A percentile compares a stretch with the other conserved stretches of the same genome.
phyloP scores from a whole-genome alignment of 2,797 vertebrate species.

The Cheirogaleus major region DNA sequence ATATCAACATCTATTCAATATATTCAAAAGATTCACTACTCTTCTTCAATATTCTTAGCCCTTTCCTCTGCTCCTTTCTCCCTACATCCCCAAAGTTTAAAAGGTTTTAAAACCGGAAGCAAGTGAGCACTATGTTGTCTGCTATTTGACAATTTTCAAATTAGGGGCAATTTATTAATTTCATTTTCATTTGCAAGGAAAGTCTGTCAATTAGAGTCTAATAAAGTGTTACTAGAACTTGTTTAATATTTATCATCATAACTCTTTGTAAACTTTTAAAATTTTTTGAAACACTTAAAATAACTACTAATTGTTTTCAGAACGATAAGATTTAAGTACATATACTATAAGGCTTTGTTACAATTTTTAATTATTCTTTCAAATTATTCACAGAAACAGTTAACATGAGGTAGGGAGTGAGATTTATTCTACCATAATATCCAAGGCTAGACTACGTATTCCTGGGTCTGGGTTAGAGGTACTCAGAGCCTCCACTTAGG shows the following conservation, averaged over 20 bases:
- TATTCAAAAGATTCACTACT: background rate
- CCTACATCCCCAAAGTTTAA: background rate
- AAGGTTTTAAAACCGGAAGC: background rate
- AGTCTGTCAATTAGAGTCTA: background rate
- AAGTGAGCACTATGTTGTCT: background rate
- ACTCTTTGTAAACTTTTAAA: background rate
- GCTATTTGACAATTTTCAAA: background rate
- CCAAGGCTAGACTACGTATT: too few species aligned
- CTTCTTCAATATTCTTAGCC: background rate
- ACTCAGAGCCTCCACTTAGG: background rate
- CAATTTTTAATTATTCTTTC: background rate
- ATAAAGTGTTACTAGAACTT: background rate
- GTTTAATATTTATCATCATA: background rate
- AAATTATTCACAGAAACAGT: background rate
- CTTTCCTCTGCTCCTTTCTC: background rate
- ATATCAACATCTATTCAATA: background rate
- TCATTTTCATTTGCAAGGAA: background rate
- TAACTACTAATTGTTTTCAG: background rate
- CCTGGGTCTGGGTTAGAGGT: background rate
- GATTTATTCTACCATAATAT: background rate
- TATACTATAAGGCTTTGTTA: background rate
- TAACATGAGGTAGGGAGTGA: background rate
- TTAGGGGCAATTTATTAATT: background rate
- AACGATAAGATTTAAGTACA: background rate
- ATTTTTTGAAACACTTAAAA: conserved; percentile 1